A percentile compares a stretch with the other conserved stretches of the same genome.
These are phyloP conservation scores for Tupiocoris notatus DNA, from an alignment of 2,888 invertebrate species.

Conservation along the genomic window DNA sequence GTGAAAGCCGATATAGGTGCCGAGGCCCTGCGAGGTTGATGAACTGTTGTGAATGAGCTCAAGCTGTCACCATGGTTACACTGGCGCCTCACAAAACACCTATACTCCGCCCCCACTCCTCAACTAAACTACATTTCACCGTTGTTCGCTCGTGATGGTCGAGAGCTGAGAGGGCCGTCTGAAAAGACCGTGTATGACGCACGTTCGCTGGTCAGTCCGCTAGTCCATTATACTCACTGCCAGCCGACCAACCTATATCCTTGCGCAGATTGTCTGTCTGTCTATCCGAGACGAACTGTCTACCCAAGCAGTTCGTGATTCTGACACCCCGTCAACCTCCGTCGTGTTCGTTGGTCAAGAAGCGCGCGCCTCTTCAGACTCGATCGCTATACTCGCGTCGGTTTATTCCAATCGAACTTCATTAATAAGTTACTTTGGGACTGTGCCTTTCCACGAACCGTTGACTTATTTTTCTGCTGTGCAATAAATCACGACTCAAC, in stretches of 20 bases:
- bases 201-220: not conserved
- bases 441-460: no score
- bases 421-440: no score
- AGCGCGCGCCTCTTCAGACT: no score
- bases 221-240: not conserved
- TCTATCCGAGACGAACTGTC: not conserved
- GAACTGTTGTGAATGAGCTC: slow-evolving; percentile 33
- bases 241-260: not conserved
- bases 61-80: slow-evolving; percentile 37
- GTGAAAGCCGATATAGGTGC: not conserved
- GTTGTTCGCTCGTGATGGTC: no score
- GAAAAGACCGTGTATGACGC: not conserved
- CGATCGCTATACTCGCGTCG: no score
- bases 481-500: no score
- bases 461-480: no score
- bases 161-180: no score
- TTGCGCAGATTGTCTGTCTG: not conserved
- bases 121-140: not conserved
- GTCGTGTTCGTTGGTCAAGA: no score
- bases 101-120: not conserved
- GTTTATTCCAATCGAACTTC: no score
- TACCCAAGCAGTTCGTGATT: not conserved
- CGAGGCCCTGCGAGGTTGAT: slow-evolving; percentile 17
- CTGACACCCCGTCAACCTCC: not conserved
- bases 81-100: not conserved